Evolutionary conservation across 2,113 vertebrate species (phyloP).

Genomic region (Campylorhamphus procurvoides): DNA sequence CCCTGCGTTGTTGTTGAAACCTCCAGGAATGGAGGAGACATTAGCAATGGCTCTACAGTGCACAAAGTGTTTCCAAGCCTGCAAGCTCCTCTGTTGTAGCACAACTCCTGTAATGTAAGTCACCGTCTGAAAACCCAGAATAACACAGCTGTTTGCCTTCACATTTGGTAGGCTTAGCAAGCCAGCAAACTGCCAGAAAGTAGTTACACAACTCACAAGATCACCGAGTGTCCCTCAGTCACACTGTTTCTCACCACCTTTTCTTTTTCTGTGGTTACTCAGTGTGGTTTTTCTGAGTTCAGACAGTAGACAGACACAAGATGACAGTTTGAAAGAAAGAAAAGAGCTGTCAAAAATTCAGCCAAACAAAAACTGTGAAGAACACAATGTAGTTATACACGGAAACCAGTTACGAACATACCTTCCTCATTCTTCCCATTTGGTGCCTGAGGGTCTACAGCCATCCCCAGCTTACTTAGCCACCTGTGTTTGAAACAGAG

Average conservation of each 20-base stretch:
- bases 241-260: neutral
- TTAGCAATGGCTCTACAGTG: neutral
- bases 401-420: constrained; percentile 28
- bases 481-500: constrained; percentile 79
- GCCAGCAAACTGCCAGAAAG: neutral
- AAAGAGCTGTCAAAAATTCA: neutral
- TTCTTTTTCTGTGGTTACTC: neutral
- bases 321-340: neutral
- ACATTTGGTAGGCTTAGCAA: neutral
- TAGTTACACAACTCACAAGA: neutral
- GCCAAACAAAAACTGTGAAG: neutral
- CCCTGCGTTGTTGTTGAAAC: accelerated
- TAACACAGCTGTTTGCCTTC: neutral
- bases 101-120: neutral
- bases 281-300: neutral
- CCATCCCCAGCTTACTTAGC: constrained; percentile 92
- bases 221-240: neutral
- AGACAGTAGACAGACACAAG: neutral
- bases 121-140: neutral
- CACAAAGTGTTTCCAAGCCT: neutral
- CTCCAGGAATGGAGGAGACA: neutral
- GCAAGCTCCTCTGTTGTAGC: neutral
- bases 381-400: neutral
- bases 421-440: constrained; percentile 77
- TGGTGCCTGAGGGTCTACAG: constrained; percentile 80